These are phyloP conservation scores for Drosophila bocqueti DNA, from an alignment of 1,140 invertebrate species.

Conservation along the genomic window DNA sequence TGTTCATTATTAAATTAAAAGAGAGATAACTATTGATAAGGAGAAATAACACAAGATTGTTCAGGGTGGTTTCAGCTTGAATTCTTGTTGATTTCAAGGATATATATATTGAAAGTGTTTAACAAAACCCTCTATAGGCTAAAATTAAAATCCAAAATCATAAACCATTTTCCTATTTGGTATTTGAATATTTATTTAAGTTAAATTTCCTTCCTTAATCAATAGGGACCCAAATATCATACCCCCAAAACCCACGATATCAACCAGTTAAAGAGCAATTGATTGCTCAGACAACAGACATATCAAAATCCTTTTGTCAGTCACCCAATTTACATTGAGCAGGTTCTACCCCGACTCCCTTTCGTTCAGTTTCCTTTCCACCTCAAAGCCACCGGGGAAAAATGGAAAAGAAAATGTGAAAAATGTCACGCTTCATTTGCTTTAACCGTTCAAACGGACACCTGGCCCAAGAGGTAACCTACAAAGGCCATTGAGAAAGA, in stretches of 20 bases:
- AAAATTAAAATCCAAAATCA: not conserved
- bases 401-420: constrained; percentile 57
- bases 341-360: not conserved
- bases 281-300: constrained; percentile 37
- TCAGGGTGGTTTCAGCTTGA: no score
- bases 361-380: not conserved
- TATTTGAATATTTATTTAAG: not conserved
- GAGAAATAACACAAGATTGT: no score
- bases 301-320: constrained; percentile 49
- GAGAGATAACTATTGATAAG: no score
- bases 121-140: no score
- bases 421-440: constrained; percentile 80
- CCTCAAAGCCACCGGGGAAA: not conserved
- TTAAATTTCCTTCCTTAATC: no score
- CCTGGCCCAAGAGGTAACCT: constrained; percentile 52
- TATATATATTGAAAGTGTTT: no score
- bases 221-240: not conserved
- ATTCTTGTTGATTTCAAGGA: no score
- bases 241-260: constrained; percentile 11
- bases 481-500: constrained; percentile 31
- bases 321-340: constrained; percentile 44
- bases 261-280: constrained; percentile 55
- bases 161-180: accelerated
- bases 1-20: no score
- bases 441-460: constrained; percentile 76